Conservation (phyloP, 2,888 invertebrate genomes). For the Apotomis turbidana region DNA sequence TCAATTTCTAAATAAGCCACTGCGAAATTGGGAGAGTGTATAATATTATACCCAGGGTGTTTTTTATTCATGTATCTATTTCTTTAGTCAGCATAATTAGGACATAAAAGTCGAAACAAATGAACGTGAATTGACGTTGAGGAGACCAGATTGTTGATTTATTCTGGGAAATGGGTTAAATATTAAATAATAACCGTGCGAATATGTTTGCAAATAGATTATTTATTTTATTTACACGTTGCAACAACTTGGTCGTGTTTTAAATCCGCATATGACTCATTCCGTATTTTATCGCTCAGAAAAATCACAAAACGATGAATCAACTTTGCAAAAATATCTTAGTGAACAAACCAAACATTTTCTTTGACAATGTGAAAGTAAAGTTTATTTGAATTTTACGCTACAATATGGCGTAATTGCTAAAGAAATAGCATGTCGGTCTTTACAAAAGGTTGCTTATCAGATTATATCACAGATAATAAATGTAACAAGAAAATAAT, state of each 20-base stretch:
- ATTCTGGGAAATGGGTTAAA: no score
- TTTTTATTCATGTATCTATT: no score
- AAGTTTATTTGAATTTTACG: conserved; percentile 2
- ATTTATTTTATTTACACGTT: neutral
- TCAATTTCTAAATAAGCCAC: no score
- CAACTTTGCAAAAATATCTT: neutral
- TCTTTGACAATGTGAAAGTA: neutral
- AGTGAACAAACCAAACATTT: neutral
- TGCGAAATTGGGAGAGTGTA: no score
- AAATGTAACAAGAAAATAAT: neutral
- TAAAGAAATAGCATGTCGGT: neutral
- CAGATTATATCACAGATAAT: neutral
- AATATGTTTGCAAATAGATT: no score
- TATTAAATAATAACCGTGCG: no score
- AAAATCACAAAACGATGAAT: conserved; percentile 11
- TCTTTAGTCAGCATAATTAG: no score
- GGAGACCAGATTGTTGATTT: no score
- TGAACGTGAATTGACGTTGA: no score
- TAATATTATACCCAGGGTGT: no score
- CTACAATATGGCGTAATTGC: neutral
- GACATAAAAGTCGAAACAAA: no score
- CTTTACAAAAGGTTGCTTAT: neutral
- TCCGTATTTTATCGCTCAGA: neutral
- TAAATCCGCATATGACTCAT: conserved; percentile 19
- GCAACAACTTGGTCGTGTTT: neutral